Evolutionary conservation across 2,888 invertebrate genomes (phyloP).

Genomic region (Pammene fasciana): DNA sequence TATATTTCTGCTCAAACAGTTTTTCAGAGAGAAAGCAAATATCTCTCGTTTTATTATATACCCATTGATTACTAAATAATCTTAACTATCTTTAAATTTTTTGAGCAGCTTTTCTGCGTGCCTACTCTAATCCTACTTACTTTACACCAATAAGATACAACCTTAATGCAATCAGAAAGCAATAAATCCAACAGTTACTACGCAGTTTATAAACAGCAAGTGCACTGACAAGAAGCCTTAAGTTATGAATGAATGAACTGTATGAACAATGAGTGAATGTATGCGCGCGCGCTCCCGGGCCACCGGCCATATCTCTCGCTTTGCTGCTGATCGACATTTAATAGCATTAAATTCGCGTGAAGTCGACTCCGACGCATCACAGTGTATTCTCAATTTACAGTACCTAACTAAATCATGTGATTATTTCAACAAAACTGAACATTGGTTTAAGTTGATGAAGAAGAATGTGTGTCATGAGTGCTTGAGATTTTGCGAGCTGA

Average conservation of each 20-base stretch:
- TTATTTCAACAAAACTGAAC: background rate
- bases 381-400: slow-evolving; percentile 4
- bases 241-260: background rate
- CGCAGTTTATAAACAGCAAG: background rate
- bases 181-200: background rate
- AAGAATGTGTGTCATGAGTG: too few relatives aligned
- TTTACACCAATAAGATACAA: too few relatives aligned
- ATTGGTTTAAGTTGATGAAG: too few relatives aligned
- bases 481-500: too few relatives aligned
- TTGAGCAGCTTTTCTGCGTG: too few relatives aligned
- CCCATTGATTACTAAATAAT: too few relatives aligned
- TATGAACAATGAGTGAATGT: slow-evolving; percentile 1
- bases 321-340: slow-evolving; percentile 45
- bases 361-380: slow-evolving; percentile 36
- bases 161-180: background rate
- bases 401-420: too few relatives aligned
- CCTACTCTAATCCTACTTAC: too few relatives aligned
- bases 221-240: background rate
- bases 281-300: slow-evolving; percentile 30
- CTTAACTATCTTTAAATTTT: too few relatives aligned
- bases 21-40: too few relatives aligned
- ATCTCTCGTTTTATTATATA: too few relatives aligned
- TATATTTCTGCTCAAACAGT: too few relatives aligned
- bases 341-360: slow-evolving; percentile 44
- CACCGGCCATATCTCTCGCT: slow-evolving; percentile 32